Base-by-base conservation (phyloP, 2,797 vertebrate species). In the Muraenolepis orangiensis region DNA sequence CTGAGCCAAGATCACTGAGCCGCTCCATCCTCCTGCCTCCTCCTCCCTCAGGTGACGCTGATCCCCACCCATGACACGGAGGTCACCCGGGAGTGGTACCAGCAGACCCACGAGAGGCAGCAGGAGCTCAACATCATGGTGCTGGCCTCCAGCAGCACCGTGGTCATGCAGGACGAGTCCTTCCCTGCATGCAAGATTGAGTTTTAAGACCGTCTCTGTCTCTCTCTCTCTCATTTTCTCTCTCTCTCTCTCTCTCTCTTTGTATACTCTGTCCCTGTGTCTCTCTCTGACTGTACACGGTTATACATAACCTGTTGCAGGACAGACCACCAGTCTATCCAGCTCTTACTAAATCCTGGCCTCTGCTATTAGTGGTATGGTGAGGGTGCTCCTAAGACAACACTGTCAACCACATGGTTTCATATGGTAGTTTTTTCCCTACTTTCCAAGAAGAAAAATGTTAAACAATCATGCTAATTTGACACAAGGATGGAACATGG, bases 181-280 rank as follows among this genome's bases (percentile, higher is more conserved):
- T 99, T 99, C 86, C 96, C 98, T 23, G 98, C 98, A 88, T 99
- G 98, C 95, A 99, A 99, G 94, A 99, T 99, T 1, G 98, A 99
- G 90, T 99, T 99, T 91, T 99, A 95, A 95, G 79, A 84, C 83
- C 38, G 64, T 28, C 20, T 16, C 20, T 16, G 11, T 36, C 69
- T 28, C 29, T 46, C 66, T 76, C 23, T 32, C 28, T 32, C 67
- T 57, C 34, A n/a, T 76, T 32, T 28, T 16, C 36, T 61, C 57
- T 40, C 32, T 16, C 36, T 23, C 38, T 72, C 57, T 30, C 6
- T 4, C 67, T 23, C 70, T 69, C 70, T 66, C 64, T 18, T 5
- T 68, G n/a, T n/a, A n/a, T n/a, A n/a, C 51, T 6, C 38, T 40
- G 6, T 40, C 38, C 13, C 38, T n/a, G n/a, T n/a, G n/a, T 40